Percentiles rank a stretch among this genome's conserved stretches.
Evolutionary conservation across 2,113 vertebrate genomes (phyloP).

Genomic region (Balaenoptera acutorostrata): DNA sequence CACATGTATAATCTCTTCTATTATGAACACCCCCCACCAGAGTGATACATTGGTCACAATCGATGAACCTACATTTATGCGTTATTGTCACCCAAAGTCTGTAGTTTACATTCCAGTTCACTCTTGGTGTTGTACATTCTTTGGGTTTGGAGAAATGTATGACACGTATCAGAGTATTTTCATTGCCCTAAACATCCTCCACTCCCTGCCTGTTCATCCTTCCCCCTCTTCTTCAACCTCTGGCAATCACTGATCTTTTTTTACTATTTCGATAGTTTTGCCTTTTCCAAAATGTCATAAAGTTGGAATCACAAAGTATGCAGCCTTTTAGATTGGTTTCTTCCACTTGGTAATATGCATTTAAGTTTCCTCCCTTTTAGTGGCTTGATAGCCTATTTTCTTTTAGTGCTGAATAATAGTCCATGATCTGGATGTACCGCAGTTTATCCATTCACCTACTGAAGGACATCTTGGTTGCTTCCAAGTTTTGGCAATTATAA

Average conservation of each 20-base stretch:
- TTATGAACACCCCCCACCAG: not conserved
- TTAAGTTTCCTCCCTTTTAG: not conserved
- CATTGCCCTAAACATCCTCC: not conserved
- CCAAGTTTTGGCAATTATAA: not conserved
- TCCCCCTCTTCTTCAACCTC: not conserved
- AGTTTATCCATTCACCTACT: not conserved
- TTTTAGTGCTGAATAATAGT: not conserved
- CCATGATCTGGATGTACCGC: not conserved
- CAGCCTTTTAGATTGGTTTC: not conserved
- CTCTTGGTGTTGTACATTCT: not conserved
- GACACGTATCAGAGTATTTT: not conserved
- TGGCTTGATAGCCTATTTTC: not conserved
- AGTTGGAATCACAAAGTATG: not conserved
- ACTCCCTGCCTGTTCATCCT: not conserved
- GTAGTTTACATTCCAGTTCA: not conserved
- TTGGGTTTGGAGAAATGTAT: not conserved
- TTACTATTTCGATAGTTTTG: not conserved
- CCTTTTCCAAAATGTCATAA: not conserved
- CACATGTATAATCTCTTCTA: not conserved
- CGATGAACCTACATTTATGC: not conserved
- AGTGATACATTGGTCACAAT: not conserved
- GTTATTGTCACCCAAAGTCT: not conserved
- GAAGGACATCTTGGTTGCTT: not conserved
- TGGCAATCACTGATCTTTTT: not conserved
- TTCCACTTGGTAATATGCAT: not conserved